Evolutionary conservation across 2,113 vertebrate genomes (phyloP).

Genomic region (Alces alces): DNA sequence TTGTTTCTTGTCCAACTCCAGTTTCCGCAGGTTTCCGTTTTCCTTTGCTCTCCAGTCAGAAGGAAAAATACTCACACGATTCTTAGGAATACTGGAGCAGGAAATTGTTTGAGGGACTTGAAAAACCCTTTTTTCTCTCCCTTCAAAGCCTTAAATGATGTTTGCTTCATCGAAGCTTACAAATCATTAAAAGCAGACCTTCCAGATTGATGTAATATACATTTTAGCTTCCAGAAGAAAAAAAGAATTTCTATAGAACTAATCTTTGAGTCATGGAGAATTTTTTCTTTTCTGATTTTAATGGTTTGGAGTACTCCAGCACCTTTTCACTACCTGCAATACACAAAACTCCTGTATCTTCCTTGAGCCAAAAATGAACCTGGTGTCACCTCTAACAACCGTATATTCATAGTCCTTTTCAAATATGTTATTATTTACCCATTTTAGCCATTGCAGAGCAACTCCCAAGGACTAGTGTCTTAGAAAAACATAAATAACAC

Average conservation of each 20-base stretch:
- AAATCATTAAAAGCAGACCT: conserved; percentile 30
- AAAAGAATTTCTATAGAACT: not conserved
- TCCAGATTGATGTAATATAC: conserved; percentile 25
- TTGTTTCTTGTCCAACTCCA: conserved; percentile 56
- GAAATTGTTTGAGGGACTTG: conserved; percentile 36
- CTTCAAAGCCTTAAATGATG: conserved; percentile 44
- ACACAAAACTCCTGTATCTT: not conserved
- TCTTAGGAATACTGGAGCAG: conserved; percentile 36
- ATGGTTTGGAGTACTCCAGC: not conserved
- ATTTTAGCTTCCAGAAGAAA: conserved; percentile 10
- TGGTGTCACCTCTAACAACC: not conserved
- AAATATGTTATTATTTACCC: not conserved
- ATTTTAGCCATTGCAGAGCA: not conserved
- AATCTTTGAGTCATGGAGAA: conserved; percentile 31
- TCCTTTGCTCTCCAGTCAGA: conserved; percentile 47
- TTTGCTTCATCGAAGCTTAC: conserved; percentile 26
- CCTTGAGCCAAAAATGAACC: conserved; percentile 23
- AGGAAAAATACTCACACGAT: conserved; percentile 6
- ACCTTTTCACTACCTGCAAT: conserved; percentile 37
- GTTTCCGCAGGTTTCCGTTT: conserved; percentile 45
- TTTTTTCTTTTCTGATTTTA: conserved; percentile 56
- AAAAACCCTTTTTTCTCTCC: not conserved
- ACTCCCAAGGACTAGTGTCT: not conserved
- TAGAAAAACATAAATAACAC: not conserved
- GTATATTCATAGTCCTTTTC: not conserved